A percentile compares a stretch with the other conserved stretches of the same genome.
These are phyloP conservation scores for Phoronis australis DNA, from an alignment of 2,888 invertebrate species.

Conservation along the genomic window DNA sequence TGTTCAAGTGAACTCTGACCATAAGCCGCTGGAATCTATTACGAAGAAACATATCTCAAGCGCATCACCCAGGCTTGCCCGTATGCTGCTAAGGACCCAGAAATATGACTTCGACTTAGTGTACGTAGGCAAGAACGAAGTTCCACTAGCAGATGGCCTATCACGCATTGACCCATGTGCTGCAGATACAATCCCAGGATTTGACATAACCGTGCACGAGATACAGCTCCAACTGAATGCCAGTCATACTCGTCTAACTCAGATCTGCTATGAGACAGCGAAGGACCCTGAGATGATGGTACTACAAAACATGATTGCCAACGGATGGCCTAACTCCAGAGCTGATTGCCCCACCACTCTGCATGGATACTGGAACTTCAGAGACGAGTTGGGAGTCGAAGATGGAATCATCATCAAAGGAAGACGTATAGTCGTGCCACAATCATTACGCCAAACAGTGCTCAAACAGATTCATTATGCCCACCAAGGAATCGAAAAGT, in stretches of 20 bases:
- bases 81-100: neutral
- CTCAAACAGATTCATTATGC: no score
- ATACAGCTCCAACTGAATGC: no score
- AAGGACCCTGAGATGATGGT: neutral
- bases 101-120: neutral
- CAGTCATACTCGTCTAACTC: conserved; percentile 2
- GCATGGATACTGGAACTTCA: conserved; percentile 4
- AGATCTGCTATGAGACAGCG: conserved; percentile 1
- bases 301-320: conserved; percentile 2
- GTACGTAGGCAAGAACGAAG: no score
- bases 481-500: neutral
- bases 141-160: no score
- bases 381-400: conserved; percentile 2
- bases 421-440: conserved; percentile 1
- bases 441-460: no score
- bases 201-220: neutral
- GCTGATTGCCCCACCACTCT: conserved; percentile 3
- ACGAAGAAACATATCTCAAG: no score
- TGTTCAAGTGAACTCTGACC: no score
- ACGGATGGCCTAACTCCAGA: conserved; percentile 4
- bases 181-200: no score
- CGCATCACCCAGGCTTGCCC: no score
- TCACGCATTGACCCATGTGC: no score
- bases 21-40: no score
- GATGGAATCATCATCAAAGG: conserved; percentile 3